Base-by-base conservation (phyloP, 2,888 invertebrate genomes). In the Phania funesta region DNA sequence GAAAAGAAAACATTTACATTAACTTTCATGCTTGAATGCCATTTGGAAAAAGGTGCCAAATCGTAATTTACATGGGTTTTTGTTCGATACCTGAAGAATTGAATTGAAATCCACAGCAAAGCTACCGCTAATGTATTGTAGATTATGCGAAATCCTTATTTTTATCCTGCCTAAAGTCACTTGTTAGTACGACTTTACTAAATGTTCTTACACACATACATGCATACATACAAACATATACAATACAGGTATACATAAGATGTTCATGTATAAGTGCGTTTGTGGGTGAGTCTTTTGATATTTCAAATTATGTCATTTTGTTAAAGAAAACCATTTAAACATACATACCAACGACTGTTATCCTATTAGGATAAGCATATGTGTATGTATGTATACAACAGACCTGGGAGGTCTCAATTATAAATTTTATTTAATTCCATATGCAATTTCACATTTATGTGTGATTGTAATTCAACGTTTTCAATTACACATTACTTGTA, bases 111-210 rank as follows among this genome's bases (percentile, higher is more conserved):
- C 90, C 90, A 90, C 89, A 90, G 88, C 89, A 89, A 90, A 90
- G 90, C 90, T 90, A 90, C 89, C 90, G 90, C 90, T 90, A 90
- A 90, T 90, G 90, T 90, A 90, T 90, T 90, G 90, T 90, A 90
- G 90, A 90, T 90, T 90, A 90, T 87, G 88, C 84, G 86, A 90
- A 90, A 90, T 90, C 90, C 90, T 87, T 83, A 85, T 86, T 86
- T 85, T 86, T 85, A 85, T 86, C 85, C 84, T 84, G 84, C 85
- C 85, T 84, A 85, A 85, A 85, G 85, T 84, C 85, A 84, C 84
- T 85, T 84, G 83, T 81, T 78, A 76, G 80, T 79, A 83, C 77
- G 82, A 78, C 74, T 82, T 74, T 68, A 77, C 77, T 73, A 81
- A 77, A 77, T 81, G 67, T 68, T 56, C 58, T 71, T 35, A 44